These are phyloP conservation scores for Aradophagus sp. DNA, from an alignment of 1,140 invertebrate species.

Conservation along the genomic window DNA sequence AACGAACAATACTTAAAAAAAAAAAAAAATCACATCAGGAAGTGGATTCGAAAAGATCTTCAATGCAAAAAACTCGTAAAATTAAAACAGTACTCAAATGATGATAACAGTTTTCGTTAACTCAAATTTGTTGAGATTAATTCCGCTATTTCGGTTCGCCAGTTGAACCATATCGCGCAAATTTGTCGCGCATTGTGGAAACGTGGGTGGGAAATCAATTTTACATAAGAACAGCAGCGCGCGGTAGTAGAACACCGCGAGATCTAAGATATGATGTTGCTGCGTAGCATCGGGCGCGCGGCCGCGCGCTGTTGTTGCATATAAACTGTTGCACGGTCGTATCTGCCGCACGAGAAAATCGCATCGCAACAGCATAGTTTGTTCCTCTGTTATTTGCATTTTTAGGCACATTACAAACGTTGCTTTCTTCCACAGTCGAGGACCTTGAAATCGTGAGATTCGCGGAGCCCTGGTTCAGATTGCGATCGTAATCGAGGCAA, in stretches of 20 bases:
- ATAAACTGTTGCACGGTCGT: conserved; percentile 42
- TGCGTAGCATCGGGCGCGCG: conserved; percentile 47
- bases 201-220: conserved; percentile 61
- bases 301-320: conserved; percentile 25
- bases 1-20: conserved; percentile 17
- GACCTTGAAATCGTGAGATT: conserved; percentile 44
- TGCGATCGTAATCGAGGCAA: conserved; percentile 28
- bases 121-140: conserved; percentile 7
- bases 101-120: conserved; percentile 8
- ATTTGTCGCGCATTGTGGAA: conserved; percentile 61
- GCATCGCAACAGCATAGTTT: conserved; percentile 42
- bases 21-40: not conserved
- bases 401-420: conserved; percentile 46
- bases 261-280: conserved; percentile 46
- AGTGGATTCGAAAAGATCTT: no score
- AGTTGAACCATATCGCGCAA: conserved; percentile 42
- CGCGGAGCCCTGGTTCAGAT: conserved; percentile 23
- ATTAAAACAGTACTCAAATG: conserved; percentile 23
- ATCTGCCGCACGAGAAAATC: conserved; percentile 42
- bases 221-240: conserved; percentile 47
- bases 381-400: conserved; percentile 40
- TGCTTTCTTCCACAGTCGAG: conserved; percentile 33
- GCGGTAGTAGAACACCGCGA: conserved; percentile 31
- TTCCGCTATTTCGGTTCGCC: conserved; percentile 36
- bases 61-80: no score